phyloP scores from a whole-genome alignment of 2,888 invertebrate species.

The Volucella inflata region DNA sequence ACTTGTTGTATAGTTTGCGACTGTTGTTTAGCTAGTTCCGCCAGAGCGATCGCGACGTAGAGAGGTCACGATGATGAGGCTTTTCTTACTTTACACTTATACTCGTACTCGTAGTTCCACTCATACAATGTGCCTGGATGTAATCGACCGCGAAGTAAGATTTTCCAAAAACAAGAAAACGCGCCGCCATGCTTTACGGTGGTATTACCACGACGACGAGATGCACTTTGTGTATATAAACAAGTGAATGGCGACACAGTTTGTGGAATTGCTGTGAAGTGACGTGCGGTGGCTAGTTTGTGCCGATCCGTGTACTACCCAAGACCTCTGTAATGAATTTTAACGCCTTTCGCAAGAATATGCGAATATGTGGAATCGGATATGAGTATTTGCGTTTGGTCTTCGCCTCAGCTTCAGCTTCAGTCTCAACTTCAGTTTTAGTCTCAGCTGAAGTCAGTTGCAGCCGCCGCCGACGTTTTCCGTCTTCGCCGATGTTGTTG shows the following conservation, averaged over 20 bases:
- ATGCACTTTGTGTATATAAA: constrained; percentile 11
- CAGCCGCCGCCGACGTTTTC: constrained; percentile 58
- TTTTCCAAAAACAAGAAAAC: constrained; percentile 71
- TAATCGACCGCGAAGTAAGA: constrained; percentile 67
- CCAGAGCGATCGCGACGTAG: constrained; percentile 45
- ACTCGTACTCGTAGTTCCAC: background rate
- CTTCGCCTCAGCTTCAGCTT: constrained; percentile 29
- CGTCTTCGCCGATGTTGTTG: constrained; percentile 72
- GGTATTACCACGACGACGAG: background rate
- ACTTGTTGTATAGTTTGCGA: background rate
- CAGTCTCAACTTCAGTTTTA: too few relatives aligned
- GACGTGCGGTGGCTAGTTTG: constrained; percentile 36
- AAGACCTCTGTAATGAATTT: constrained; percentile 74
- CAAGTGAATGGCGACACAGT: constrained; percentile 68
- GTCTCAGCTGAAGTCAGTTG: background rate
- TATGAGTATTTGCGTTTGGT: constrained; percentile 71
- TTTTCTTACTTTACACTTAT: constrained; percentile 26
- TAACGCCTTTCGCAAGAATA: constrained; percentile 74
- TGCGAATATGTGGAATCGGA: constrained; percentile 65
- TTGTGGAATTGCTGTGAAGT: constrained; percentile 16
- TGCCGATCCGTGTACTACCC: constrained; percentile 43
- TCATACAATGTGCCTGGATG: constrained; percentile 29
- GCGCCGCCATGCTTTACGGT: constrained; percentile 46
- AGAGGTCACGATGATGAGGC: constrained; percentile 72
- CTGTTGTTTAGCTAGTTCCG: constrained; percentile 70